phyloP scores from a whole-genome alignment of 2,113 vertebrate genomes.

The Hyperopisus bebe region DNA sequence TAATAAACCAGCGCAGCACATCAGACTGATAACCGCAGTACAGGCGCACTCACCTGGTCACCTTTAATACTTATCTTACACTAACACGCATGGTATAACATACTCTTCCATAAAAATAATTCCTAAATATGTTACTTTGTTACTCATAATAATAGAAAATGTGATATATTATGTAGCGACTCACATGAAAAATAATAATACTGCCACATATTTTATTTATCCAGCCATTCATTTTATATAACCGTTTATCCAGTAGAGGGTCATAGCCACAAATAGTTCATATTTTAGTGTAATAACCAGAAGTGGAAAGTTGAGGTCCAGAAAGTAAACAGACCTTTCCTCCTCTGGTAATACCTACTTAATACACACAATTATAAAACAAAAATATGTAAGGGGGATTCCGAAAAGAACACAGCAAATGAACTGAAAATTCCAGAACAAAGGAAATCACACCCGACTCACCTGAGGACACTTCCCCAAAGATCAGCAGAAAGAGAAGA shows the following conservation, averaged over 20 bases:
- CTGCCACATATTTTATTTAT: background rate
- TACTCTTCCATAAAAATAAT: background rate
- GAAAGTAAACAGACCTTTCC: too few species aligned
- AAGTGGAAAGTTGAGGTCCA: too few species aligned
- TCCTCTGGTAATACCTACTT: background rate
- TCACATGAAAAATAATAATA: background rate
- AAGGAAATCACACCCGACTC: background rate
- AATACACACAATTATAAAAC: background rate
- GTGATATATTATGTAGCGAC: background rate
- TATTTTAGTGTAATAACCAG: background rate
- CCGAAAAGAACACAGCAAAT: background rate
- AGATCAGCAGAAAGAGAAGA: constrained; percentile 41
- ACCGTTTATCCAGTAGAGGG: background rate
- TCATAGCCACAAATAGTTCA: background rate
- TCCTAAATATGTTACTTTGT: background rate
- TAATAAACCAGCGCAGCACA: background rate
- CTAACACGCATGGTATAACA: background rate
- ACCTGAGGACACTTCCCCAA: constrained; percentile 49
- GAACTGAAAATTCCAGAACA: background rate
- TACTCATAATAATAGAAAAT: background rate
- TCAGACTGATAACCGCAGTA: background rate
- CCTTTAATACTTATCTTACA: background rate
- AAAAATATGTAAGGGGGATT: background rate
- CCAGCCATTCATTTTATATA: background rate
- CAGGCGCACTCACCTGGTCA: background rate